Evolutionary conservation across 2,113 vertebrate species (phyloP).

Genomic region (Brachypodius melanocephalos): DNA sequence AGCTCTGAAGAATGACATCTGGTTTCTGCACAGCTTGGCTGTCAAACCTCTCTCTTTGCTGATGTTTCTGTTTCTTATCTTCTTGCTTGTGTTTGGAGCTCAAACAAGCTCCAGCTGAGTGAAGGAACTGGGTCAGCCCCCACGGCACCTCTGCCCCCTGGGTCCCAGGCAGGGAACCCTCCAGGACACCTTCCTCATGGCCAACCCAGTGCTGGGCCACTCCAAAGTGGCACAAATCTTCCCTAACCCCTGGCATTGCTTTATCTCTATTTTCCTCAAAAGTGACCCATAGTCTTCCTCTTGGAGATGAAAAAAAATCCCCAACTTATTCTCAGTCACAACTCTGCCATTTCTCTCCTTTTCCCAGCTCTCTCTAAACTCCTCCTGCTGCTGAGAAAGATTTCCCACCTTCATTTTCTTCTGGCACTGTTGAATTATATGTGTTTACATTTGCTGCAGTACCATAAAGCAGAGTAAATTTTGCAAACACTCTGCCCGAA

Average conservation of each 20-base stretch:
- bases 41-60: conserved; percentile 1
- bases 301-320: not conserved
- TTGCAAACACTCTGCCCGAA: conserved; percentile 4
- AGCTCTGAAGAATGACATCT: conserved; percentile 13
- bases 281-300: not conserved
- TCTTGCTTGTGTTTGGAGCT: not conserved
- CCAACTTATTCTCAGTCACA: not conserved
- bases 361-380: not conserved
- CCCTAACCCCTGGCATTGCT: not conserved
- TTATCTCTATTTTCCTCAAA: not conserved
- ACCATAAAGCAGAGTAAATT: not conserved
- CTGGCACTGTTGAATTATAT: not conserved
- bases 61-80: conserved; percentile 55
- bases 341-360: not conserved
- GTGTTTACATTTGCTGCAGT: conserved; percentile 30
- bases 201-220: fast-evolving
- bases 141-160: fast-evolving
- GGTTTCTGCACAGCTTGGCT: conserved; percentile 41
- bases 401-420: conserved; percentile 35
- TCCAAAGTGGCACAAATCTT: fast-evolving
- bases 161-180: not conserved
- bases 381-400: not conserved
- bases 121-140: not conserved
- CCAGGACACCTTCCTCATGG: fast-evolving
- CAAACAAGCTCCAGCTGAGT: not conserved